Conservation (phyloP, 2,797 vertebrate species). For the Scarus forsteni region DNA sequence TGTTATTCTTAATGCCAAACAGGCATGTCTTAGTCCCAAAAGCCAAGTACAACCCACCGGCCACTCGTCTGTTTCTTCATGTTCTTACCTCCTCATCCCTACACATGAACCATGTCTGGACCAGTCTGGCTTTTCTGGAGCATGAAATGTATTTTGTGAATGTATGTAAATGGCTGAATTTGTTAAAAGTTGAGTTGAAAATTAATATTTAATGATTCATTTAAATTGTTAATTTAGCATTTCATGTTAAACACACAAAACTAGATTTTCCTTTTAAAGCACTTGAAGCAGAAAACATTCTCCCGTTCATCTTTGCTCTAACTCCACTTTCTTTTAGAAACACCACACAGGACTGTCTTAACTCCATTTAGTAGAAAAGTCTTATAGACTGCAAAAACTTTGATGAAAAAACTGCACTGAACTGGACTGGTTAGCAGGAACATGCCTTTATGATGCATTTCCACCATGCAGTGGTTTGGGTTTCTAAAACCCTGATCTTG, state of each 20-base stretch:
- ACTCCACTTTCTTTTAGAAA: no score
- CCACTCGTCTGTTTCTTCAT: no score
- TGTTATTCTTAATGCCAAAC: not conserved
- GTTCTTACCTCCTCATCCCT: no score
- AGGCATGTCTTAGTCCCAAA: not conserved
- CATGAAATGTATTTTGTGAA: conserved; percentile 2
- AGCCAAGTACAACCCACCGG: not conserved
- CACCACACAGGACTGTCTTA: no score
- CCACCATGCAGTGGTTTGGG: no score
- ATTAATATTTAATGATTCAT: not conserved
- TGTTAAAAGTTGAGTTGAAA: not conserved
- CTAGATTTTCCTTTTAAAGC: not conserved
- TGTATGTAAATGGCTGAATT: not conserved
- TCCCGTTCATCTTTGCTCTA: not conserved
- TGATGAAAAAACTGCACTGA: no score
- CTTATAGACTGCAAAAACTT: no score
- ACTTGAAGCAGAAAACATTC: not conserved
- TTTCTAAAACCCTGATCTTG: no score
- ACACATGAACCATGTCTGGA: not conserved
- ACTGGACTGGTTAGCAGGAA: no score
- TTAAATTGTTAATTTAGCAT: not conserved
- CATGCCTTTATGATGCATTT: no score
- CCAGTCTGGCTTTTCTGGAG: conserved; percentile 1
- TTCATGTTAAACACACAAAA: not conserved
- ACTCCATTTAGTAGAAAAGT: no score